Evolutionary conservation across 2,113 vertebrate genomes (phyloP).

Genomic region (Kryptolebias marmoratus): DNA sequence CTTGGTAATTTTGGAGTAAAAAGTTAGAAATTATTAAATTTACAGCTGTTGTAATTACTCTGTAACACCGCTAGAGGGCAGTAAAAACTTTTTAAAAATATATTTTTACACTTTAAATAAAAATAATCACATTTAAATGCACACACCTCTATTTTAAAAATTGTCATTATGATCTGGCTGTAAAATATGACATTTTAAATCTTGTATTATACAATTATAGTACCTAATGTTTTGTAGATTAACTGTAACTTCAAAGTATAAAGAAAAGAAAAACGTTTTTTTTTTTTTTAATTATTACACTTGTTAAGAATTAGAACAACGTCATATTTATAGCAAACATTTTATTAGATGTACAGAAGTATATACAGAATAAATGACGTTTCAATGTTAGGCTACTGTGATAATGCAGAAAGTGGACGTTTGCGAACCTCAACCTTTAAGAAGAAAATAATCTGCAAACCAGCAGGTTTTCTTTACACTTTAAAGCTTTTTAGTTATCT

Average conservation of each 20-base stretch:
- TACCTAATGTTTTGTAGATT: too few relatives aligned
- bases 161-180: too few relatives aligned
- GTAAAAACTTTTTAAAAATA: not conserved
- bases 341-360: constrained; percentile 67
- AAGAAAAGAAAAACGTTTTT: too few relatives aligned
- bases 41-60: not conserved
- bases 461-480: constrained; percentile 26
- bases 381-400: constrained; percentile 55
- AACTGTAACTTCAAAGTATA: too few relatives aligned
- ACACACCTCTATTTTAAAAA: too few relatives aligned
- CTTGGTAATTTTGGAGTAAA: not conserved
- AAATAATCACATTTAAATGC: too few relatives aligned
- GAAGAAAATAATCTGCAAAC: constrained; percentile 20
- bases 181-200: too few relatives aligned
- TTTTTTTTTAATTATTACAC: not conserved
- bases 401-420: constrained; percentile 44
- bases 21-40: too few relatives aligned
- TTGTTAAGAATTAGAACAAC: not conserved
- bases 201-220: too few relatives aligned
- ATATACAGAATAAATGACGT: constrained; percentile 57
- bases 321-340: constrained; percentile 37
- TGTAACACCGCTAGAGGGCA: not conserved
- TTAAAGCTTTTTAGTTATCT: constrained; percentile 15
- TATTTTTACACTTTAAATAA: too few relatives aligned
- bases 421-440: not conserved